Conservation (phyloP, 2,113 vertebrate species). For the Hippocampus zosterae region DNA sequence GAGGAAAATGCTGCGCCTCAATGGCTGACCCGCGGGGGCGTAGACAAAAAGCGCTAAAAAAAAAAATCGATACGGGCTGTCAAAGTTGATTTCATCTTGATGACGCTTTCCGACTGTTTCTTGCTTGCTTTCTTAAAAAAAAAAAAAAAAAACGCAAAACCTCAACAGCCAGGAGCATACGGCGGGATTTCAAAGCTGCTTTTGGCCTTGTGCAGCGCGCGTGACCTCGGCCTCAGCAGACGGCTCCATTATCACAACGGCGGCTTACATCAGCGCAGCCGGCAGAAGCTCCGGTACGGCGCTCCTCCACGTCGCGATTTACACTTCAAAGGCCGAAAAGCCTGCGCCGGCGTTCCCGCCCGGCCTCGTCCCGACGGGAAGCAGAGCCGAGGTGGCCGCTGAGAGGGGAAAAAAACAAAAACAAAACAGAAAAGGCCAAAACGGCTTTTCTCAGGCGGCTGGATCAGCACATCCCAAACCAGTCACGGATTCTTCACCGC, state of each 20-base stretch:
- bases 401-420: conserved; percentile 6
- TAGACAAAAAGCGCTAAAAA: conserved; percentile 39
- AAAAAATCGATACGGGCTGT: conserved; percentile 61
- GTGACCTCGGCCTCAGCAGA: conserved; percentile 5
- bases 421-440: not conserved
- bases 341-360: conserved; percentile 23
- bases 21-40: conserved; percentile 36
- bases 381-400: conserved; percentile 35
- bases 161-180: conserved; percentile 14
- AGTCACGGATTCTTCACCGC: conserved; percentile 46
- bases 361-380: conserved; percentile 34
- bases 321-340: conserved; percentile 51
- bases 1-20: conserved; percentile 19
- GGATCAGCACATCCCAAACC: conserved; percentile 60
- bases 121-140: conserved; percentile 10
- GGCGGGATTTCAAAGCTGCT: conserved; percentile 25
- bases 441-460: conserved; percentile 47
- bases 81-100: conserved; percentile 66
- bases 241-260: conserved; percentile 20
- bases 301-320: conserved; percentile 39
- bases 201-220: not conserved
- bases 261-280: conserved; percentile 24
- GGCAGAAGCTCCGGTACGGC: conserved; percentile 23
- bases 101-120: conserved; percentile 50
- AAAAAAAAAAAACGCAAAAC: conserved; percentile 2